These are phyloP conservation scores for Lucilia cuprina DNA, from an alignment of 1,140 invertebrate species.

Conservation along the genomic window DNA sequence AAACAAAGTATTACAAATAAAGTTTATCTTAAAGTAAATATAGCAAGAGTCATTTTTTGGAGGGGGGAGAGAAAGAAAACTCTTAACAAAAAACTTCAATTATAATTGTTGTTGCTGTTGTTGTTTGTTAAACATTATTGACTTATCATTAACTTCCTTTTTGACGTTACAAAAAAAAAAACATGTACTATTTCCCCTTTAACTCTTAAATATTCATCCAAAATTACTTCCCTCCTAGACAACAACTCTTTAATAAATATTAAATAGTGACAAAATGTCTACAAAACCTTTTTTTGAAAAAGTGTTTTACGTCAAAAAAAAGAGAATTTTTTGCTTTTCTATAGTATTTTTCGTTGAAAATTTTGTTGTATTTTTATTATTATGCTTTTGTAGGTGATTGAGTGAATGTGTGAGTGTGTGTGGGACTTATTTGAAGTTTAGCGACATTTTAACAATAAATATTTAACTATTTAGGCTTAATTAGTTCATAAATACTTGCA, in stretches of 20 bases:
- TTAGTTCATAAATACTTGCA: conserved; percentile 31
- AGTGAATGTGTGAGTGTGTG: neutral
- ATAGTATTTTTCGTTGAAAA: neutral
- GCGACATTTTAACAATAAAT: conserved; percentile 30
- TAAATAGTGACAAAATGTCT: no score
- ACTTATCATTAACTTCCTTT: conserved; percentile 30
- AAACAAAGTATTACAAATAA: neutral
- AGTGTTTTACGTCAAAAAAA: no score
- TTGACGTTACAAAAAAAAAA: neutral
- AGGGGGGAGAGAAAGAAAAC: neutral
- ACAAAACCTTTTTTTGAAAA: no score
- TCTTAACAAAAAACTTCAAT: neutral
- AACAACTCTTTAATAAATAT: no score
- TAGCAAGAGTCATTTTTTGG: neutral
- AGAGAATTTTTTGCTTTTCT: neutral
- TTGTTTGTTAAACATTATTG: conserved; percentile 24
- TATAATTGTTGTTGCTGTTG: conserved; percentile 23
- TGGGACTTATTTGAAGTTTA: conserved; percentile 25
- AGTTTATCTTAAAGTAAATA: neutral
- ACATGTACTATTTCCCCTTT: no score
- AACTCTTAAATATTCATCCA: no score
- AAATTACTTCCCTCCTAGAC: no score
- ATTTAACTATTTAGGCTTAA: conserved; percentile 36
- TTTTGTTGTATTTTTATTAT: neutral
- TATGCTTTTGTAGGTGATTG: neutral